Evolutionary conservation across 1,140 invertebrate species (phyloP).

Genomic region (Drosophila nigrodunni): DNA sequence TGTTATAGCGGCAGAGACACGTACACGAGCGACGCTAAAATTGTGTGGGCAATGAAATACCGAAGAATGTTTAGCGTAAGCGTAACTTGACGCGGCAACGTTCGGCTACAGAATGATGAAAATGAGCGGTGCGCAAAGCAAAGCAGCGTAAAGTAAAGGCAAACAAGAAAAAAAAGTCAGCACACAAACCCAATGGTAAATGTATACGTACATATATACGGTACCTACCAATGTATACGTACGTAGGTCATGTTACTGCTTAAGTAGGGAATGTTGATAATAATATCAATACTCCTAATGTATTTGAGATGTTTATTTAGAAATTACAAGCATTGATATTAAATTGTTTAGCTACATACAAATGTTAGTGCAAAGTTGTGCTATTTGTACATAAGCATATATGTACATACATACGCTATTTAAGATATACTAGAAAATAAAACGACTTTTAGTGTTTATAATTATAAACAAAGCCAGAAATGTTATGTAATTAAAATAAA

Average conservation of each 20-base stretch:
- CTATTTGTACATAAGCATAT: neutral
- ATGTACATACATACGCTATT: neutral
- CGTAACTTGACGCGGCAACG: constrained; percentile 64
- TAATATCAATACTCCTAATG: neutral
- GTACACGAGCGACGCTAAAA: constrained; percentile 55
- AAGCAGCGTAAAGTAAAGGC: constrained; percentile 48
- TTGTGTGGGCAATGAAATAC: constrained; percentile 36
- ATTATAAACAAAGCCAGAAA: neutral
- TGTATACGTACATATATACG: constrained; percentile 15
- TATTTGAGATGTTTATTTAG: neutral
- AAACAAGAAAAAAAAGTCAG: constrained; percentile 44
- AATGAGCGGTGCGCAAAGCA: constrained; percentile 42
- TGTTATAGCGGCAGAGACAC: constrained; percentile 25
- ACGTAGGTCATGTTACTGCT: constrained; percentile 22
- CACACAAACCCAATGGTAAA: constrained; percentile 37
- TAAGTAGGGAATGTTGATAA: constrained; percentile 7
- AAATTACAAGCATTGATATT: constrained; percentile 14
- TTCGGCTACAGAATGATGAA: constrained; percentile 61
- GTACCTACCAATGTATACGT: neutral
- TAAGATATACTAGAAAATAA: neutral
- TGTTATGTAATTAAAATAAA: neutral
- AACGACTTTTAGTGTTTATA: neutral
- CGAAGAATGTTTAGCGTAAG: constrained; percentile 51
- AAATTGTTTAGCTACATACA: too few species aligned
- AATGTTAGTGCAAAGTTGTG: neutral